These are phyloP conservation scores for Pogoniulus pusillus DNA, from an alignment of 2,797 vertebrate genomes.

Conservation along the genomic window DNA sequence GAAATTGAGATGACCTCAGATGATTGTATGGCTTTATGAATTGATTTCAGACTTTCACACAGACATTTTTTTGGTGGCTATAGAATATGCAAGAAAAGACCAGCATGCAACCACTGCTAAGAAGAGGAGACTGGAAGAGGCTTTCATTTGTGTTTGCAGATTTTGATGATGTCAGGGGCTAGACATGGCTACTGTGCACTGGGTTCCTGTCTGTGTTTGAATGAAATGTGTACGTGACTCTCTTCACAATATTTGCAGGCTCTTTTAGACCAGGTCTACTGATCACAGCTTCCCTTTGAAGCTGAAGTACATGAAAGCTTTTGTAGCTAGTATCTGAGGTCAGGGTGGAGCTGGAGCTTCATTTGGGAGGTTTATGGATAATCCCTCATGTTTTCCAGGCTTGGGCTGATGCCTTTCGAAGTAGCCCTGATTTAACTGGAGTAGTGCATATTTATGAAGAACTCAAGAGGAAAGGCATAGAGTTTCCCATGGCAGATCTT, in stretches of 20 bases:
- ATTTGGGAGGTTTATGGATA: background rate
- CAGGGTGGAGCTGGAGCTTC: background rate
- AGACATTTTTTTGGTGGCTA: background rate
- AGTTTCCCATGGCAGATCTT: conserved; percentile 93
- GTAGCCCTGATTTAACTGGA: conserved; percentile 95
- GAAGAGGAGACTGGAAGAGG: background rate
- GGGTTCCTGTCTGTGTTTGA: background rate
- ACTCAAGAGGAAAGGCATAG: conserved; percentile 96
- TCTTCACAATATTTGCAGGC: background rate
- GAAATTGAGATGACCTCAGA: background rate
- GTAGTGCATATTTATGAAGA: conserved; percentile 98
- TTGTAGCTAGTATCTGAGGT: background rate
- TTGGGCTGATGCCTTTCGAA: conserved; percentile 98
- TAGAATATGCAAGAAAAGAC: background rate
- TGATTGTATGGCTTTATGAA: background rate
- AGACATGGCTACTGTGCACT: background rate
- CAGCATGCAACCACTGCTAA: background rate
- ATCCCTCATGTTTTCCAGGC: conserved; percentile 78
- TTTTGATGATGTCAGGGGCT: background rate
- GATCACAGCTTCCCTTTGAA: conserved; percentile 4
- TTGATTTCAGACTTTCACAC: background rate
- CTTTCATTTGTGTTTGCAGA: background rate
- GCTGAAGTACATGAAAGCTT: background rate
- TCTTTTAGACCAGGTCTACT: background rate
- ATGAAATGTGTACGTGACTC: background rate